phyloP scores from a whole-genome alignment of 2,888 invertebrate genomes.

The Omphaloscelis lunosa region DNA sequence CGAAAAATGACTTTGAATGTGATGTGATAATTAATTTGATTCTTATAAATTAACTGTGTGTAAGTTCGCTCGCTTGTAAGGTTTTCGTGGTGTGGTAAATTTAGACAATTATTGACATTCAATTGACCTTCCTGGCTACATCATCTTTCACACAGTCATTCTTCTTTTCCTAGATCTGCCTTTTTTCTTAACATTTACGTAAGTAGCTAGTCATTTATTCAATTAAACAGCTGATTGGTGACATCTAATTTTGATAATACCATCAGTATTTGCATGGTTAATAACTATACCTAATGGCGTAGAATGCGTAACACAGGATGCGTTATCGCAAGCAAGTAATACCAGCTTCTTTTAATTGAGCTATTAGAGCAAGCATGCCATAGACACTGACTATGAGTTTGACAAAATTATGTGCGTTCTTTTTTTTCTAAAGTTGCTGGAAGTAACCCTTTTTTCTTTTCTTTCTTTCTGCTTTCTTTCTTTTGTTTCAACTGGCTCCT shows the following conservation, averaged over 20 bases:
- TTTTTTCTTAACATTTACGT: not conserved
- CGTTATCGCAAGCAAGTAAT: slow-evolving; percentile 46
- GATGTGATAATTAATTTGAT: slow-evolving; percentile 52
- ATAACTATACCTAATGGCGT: slow-evolving; percentile 12
- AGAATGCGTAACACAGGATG: slow-evolving; percentile 53
- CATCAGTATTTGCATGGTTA: slow-evolving; percentile 14
- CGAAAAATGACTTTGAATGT: slow-evolving; percentile 42
- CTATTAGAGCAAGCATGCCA: not conserved
- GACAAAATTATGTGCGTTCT: not conserved
- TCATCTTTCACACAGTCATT: not conserved
- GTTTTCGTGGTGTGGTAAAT: not conserved
- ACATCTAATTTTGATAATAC: not conserved
- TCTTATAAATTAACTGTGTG: slow-evolving; percentile 13
- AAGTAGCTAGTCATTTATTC: not conserved
- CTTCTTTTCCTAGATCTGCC: no score
- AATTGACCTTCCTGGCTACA: no score
- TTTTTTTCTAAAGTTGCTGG: not conserved
- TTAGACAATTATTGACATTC: no score
- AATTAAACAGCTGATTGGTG: not conserved
- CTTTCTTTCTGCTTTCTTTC: no score
- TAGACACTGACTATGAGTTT: not conserved
- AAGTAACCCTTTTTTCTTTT: not conserved
- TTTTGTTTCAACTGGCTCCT: no score
- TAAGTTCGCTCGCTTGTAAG: not conserved
- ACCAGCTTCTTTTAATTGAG: slow-evolving; percentile 11